A percentile compares a stretch with the other conserved stretches of the same genome.
Conservation (phyloP, 2,888 invertebrate species). For the Tachina lurida region DNA sequence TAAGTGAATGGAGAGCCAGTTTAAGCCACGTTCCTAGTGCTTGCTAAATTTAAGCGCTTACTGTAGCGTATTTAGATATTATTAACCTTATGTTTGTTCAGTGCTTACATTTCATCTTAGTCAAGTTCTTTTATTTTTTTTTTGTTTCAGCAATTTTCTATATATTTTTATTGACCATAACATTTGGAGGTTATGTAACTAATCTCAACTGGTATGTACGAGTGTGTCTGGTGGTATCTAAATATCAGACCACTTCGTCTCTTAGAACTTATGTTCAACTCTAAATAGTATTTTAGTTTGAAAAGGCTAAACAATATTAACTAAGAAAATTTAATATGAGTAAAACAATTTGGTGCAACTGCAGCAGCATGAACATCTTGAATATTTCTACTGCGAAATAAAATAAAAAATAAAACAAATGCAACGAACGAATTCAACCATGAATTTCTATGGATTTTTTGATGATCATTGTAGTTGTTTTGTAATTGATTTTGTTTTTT, state of each 20-base stretch:
- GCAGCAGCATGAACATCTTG: slow-evolving; percentile 22
- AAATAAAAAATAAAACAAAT: slow-evolving; percentile 7
- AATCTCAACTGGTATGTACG: slow-evolving; percentile 38
- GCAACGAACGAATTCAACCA: slow-evolving; percentile 42
- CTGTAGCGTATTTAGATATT: slow-evolving; percentile 27
- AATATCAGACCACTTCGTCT: neutral
- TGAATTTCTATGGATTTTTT: slow-evolving; percentile 56
- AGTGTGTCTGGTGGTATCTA: neutral
- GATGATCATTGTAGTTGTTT: slow-evolving; percentile 60
- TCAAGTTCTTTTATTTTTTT: neutral
- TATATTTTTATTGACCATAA: slow-evolving; percentile 62
- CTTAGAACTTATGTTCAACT: slow-evolving; percentile 5
- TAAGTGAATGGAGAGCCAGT: too few species aligned
- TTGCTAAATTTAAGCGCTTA: neutral
- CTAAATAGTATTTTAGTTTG: slow-evolving; percentile 38
- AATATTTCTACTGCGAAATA: slow-evolving; percentile 3
- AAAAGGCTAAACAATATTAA: slow-evolving; percentile 34
- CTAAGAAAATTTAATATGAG: slow-evolving; percentile 45
- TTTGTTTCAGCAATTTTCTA: slow-evolving; percentile 32
- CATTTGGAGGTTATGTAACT: slow-evolving; percentile 64
- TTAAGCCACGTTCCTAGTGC: too few species aligned
- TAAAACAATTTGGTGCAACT: slow-evolving; percentile 48
- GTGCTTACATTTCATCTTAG: slow-evolving; percentile 45
- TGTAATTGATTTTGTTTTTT: slow-evolving; percentile 66
- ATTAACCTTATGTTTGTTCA: slow-evolving; percentile 60